These are phyloP conservation scores for Orcinus orca DNA, from an alignment of 2,113 vertebrate genomes.

Conservation along the genomic window DNA sequence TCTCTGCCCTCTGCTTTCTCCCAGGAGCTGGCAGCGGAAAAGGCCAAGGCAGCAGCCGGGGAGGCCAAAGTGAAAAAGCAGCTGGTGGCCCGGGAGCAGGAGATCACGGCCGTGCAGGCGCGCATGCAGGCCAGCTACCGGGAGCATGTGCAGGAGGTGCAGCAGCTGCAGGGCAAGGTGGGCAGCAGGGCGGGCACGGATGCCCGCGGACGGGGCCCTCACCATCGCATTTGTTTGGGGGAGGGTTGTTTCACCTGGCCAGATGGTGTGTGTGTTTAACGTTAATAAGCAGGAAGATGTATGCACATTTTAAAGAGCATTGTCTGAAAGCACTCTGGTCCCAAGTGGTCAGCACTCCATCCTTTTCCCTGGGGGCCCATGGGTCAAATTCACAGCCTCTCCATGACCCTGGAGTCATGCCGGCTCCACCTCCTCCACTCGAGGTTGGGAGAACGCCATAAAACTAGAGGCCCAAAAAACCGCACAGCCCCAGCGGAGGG, in stretches of 20 bases:
- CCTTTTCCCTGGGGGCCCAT: background rate
- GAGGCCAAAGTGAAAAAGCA: constrained; percentile 93
- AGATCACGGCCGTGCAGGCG: constrained; percentile 88
- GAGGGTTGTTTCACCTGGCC: background rate
- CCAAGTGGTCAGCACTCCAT: background rate
- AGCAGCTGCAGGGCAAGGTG: constrained; percentile 94
- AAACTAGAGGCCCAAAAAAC: background rate
- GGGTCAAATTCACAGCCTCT: background rate
- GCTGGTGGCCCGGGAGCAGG: constrained; percentile 88
- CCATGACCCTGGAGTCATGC: background rate
- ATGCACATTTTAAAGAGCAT: background rate
- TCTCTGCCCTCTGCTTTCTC: background rate
- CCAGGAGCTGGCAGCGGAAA: constrained; percentile 91
- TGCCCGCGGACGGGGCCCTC: background rate
- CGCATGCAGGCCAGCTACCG: constrained; percentile 96
- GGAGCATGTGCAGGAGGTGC: constrained; percentile 90
- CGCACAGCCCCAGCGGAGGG: fast-evolving
- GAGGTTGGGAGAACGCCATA: background rate
- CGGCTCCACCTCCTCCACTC: background rate
- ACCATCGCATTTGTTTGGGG: background rate
- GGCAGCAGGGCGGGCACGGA: background rate
- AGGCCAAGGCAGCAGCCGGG: constrained; percentile 84
- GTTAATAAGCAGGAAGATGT: background rate
- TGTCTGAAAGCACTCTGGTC: background rate
- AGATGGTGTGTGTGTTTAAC: background rate